Base-by-base conservation (phyloP, 2,888 invertebrate species). In the Toxonevra muliebris region DNA sequence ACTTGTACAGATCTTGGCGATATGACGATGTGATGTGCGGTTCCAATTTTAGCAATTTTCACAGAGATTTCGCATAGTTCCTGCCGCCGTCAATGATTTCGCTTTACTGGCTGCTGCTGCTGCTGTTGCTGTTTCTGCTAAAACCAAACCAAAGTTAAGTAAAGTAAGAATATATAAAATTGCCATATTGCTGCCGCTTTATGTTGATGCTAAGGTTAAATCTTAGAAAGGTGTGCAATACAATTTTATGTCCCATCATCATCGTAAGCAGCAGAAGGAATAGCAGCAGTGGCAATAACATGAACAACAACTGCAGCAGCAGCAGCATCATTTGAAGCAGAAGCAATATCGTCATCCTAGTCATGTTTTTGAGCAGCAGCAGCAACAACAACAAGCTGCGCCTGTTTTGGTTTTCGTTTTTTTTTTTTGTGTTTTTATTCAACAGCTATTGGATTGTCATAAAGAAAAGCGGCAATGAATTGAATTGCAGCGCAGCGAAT, bases 31-130 rank as follows among this genome's bases (percentile, higher is more conserved):
- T 62, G 61, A 62, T 62, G 42, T 70, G 72, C 69, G 73, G 73
- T 66, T 70, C 71, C 73, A 72, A 75, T 74, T 73, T 74, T 52
- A 73, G 71, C 71, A 75, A 75, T 76, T 76, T 74, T 74, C 74
- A 74, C 73, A 73, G 72, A 74, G 71, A 74, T 74, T 74, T 74
- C 73, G 74, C 71, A 73, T 71, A 75, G 57, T 66, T 61, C 57
- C 61, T 66, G 54, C 59, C 52, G 54, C 55, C 12, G 40, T 10
- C 54, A 30, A n/a, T 50, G 48, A 15, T 12, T 17, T 30, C 11
- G 13, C 48, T 48, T 48, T 11, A 15, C 15, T 15, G 15, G 15
- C 55, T 43, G 43, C 40, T 17, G 57, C 13, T 41, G 48, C 3
- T 1, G 11, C 4, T 48, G 42, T 13, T 8, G 48, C 30, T 61